Base-by-base conservation (phyloP, 30 jellyfish, hydroid and myxozoan genomes). In the Morbakka virulenta region DNA sequence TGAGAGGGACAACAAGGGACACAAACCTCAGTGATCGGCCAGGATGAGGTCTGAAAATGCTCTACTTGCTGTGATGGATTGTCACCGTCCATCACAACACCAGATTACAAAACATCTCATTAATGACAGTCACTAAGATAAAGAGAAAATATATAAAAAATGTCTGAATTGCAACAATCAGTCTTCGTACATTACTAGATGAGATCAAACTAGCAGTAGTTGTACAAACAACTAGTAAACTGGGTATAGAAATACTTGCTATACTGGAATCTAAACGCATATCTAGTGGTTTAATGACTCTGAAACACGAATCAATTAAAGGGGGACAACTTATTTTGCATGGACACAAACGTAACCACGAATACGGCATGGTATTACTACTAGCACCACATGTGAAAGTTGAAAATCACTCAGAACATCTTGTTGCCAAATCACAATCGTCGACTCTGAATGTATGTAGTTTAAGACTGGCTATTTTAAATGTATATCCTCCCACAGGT, bases 321-420 rank as follows among this genome's bases (percentile, higher is more conserved):
- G 70, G 70, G 11, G 22, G 70, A 33, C 70, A 57, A 57, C 26
- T 57, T 9, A 22, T 57, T 22, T 57, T 29, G 70, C 22, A 33
- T 57, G 70, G 70, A 9, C 0, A 9, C 17, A 0, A 57, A 22
- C 70, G 70, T 9, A 57, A 57, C 13, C 17, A 57, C 11, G 70
- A 57, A 22, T 33, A 57, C 23, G 70, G 70, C 11, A 33, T 57
- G 27, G 70, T 33, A 57, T 22, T 57, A 57, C 70, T 57, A 29
- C 27, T 57, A 57, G 70, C 70, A 13, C 70, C 70, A 57, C 70
- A 57, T 57, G 17, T 57, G 70, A 57, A 57, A 21, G 33, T 57
- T 0, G 70, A 57, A 57, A 12, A 13, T 9, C 27, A 21, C 26
- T 20, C 17, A 21, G 70, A 57, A 33, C 70, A 57, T 33, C 26